Evolutionary conservation across 2,797 vertebrate species (phyloP).

Genomic region (Xerus rutilus): DNA sequence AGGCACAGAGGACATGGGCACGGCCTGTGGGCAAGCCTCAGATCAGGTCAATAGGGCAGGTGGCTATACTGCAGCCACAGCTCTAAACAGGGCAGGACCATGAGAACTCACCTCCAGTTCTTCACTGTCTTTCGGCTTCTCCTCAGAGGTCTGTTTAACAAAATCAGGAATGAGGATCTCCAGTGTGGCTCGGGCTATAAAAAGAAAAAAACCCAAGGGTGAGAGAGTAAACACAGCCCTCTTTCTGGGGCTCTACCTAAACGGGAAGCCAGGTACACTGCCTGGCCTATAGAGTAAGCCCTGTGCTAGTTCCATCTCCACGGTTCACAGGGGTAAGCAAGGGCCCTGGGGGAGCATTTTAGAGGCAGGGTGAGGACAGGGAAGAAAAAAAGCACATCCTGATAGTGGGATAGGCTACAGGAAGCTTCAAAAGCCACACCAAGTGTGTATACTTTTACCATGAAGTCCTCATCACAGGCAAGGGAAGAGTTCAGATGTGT

Average conservation of each 20-base stretch:
- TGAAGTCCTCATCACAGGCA: background rate
- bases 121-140: slow-evolving; percentile 97
- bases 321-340: background rate
- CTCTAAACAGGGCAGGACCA: background rate
- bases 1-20: background rate
- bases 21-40: fast-evolving
- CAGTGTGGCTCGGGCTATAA: slow-evolving; percentile 97
- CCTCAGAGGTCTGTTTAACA: slow-evolving; percentile 98
- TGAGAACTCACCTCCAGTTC: slow-evolving; percentile 95
- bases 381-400: background rate
- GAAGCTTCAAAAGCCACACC: background rate
- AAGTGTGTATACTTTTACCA: background rate
- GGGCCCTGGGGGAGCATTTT: background rate
- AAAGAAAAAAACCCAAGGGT: slow-evolving; percentile 52
- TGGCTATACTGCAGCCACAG: background rate
- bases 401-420: background rate
- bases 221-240: background rate
- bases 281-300: background rate
- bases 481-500: background rate
- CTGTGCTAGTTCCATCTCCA: background rate
- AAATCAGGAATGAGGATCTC: slow-evolving; percentile 99
- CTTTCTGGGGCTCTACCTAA: background rate
- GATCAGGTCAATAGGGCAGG: background rate
- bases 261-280: background rate
- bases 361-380: background rate